Evolutionary conservation across 2,888 invertebrate species (phyloP), one percentile per base, ranked within the genome.

Genomic region (Alentia gelatinosa): DNA sequence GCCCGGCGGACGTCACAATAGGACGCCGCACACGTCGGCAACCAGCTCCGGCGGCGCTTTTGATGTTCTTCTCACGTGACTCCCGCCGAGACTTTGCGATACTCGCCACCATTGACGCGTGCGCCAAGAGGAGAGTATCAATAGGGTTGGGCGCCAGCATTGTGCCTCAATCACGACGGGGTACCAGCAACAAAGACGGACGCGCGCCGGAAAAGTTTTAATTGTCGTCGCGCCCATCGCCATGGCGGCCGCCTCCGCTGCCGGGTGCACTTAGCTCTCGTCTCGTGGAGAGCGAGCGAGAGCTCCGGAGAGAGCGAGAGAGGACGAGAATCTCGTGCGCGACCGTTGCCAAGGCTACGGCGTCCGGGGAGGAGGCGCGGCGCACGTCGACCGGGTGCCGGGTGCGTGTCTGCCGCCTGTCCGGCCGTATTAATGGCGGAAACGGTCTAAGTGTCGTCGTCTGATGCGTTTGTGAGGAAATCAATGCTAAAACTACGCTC

Each of bases 41-140:
- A 79, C 79, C 79, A 79, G 74, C 74, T 15, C 56, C 74, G 33
- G 3, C 30, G 74, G 74, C 74, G 37, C 79, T 79, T 79, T 79
- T 79, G 79, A 79, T 79, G 79, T 79, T 39, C 79, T 79, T 79
- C 79, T 79, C 79, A 79, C 79, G 79, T 79, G 79, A 79, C 79
- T 79, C 79, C 26, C 37, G 35, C n/a, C 79, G 79, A 79, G 79
- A 79, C 79, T 79, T 39, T 23, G 39, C 79, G 79, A 79, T 1
- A 79, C 79, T 39, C 79, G 79, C 39, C 39, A 39, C 79, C 79
- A 79, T 39, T 39, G 79, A 79, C n/a, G 79, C 79, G n/a, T 79
- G 37, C 79, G 79, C 79, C 35, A 19, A 23, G 79, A 3, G 79
- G 37, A n/a, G 63, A 15, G 79, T 79, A 79, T 79, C 37, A 79